Evolutionary conservation across 1,140 invertebrate species (phyloP), one percentile per base, ranked within the genome.

Genomic region (Papilio machaon): DNA sequence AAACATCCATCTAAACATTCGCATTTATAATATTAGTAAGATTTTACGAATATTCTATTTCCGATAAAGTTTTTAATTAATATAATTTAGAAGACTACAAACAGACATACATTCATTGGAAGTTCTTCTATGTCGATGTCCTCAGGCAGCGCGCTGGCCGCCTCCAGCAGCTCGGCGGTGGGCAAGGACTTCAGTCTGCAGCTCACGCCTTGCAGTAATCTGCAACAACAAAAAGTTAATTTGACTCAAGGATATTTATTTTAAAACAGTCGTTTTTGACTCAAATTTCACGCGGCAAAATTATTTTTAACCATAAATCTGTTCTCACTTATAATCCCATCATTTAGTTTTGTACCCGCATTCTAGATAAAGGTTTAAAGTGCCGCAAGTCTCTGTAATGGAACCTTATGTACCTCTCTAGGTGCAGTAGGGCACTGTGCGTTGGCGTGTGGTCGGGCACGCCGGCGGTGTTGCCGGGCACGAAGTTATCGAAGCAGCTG

Each of bases 401-500:
- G 7, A 17, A 52, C 3, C 10, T 19, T 30, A n/a, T 15, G 64
- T 82, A 96, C 91, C 95, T 95, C 90, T 96, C 96, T 67, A 98
- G 91, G 91, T 98, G 97, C 78, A 95, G 95, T 60, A 98, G 91
- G 9, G 96, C 96, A 84, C 96, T 95, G 87, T 97, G 95, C 81
- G 95, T 96, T 15, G 97, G 96, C 1, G 95, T 95, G 90, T 98
- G 97, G 67, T 96, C 95, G 5, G 97, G 97, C 17, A 96, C 95
- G 46, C 97, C 97, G 75, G 96, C 96, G 88, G 97, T 96, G 90
- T 97, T 96, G 82, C 96, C 96, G 43, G 95, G 95, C 38, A 98
- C 97, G 95, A 98, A 99, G 94, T 98, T 98, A 88, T 97, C 96
- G 91, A 97, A 99, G 86, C 97, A 98, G 89, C 97, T 97, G 91